These are phyloP conservation scores for Psococerastis gibbosa DNA, from an alignment of 2,888 invertebrate genomes.

Conservation along the genomic window DNA sequence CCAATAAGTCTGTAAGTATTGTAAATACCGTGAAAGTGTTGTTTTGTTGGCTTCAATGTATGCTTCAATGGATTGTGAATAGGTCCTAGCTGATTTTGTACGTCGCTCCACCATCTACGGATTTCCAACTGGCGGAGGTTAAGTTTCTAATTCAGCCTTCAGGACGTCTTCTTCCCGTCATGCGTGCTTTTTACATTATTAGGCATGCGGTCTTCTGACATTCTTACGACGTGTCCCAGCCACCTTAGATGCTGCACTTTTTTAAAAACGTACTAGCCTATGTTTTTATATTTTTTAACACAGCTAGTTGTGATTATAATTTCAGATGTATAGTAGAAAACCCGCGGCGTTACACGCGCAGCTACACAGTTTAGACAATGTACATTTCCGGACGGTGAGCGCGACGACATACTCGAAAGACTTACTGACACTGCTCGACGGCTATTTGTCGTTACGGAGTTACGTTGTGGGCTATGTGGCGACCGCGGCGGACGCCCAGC, in stretches of 20 bases:
- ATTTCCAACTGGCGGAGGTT: no score
- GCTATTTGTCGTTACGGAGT: constrained; percentile 25
- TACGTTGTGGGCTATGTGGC: constrained; percentile 27
- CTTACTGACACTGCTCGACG: constrained; percentile 21
- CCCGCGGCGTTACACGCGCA: constrained; percentile 2
- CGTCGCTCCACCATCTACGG: no score
- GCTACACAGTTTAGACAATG: constrained; percentile 3
- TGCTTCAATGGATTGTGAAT: constrained; percentile 18
- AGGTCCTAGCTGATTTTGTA: constrained; percentile 15
- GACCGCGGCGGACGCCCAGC: constrained; percentile 25
- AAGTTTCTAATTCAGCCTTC: no score
- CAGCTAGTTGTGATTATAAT: no score
- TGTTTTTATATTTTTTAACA: no score
- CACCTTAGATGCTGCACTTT: no score
- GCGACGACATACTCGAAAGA: constrained; percentile 9
- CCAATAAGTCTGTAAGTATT: constrained; percentile 4
- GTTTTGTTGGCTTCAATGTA: constrained; percentile 2
- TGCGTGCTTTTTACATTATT: no score
- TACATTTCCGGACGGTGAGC: background rate
- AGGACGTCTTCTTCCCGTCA: no score
- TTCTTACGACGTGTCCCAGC: no score
- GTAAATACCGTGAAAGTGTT: constrained; percentile 24
- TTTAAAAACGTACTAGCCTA: no score
- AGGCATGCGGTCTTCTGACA: no score
- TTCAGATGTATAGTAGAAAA: constrained; percentile 3